These are phyloP conservation scores for Melanotaenia parkinsoni DNA, from an alignment of 2,797 vertebrate genomes.

Conservation along the genomic window DNA sequence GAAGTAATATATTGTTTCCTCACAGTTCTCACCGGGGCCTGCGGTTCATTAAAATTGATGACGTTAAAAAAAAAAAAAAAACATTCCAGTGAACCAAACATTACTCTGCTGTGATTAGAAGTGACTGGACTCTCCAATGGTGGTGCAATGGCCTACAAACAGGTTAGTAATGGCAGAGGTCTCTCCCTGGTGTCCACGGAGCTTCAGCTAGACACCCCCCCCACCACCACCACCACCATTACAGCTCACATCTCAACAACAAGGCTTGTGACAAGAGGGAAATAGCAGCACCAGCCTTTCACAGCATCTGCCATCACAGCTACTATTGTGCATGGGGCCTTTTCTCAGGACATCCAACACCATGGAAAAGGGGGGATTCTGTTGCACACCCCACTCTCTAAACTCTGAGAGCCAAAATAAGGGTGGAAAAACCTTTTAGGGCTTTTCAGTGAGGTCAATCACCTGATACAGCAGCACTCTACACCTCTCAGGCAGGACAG, in stretches of 20 bases:
- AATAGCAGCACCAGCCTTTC: constrained; percentile 77
- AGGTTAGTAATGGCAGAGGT: constrained; percentile 54
- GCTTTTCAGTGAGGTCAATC: constrained; percentile 72
- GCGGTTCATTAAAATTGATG: too few relatives aligned
- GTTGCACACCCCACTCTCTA: constrained; percentile 76
- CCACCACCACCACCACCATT: too few relatives aligned
- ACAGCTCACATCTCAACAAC: constrained; percentile 75
- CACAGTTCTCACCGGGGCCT: too few relatives aligned
- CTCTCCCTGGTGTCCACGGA: constrained; percentile 57
- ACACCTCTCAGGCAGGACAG: constrained; percentile 69
- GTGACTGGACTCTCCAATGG: constrained; percentile 19
- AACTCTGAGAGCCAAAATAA: constrained; percentile 68
- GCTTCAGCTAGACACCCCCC: constrained; percentile 19
- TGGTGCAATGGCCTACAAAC: constrained; percentile 48
- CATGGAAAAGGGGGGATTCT: constrained; percentile 76
- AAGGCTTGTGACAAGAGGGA: constrained; percentile 74
- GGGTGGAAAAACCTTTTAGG: constrained; percentile 77
- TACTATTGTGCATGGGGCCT: constrained; percentile 77
- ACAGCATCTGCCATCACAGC: constrained; percentile 79
- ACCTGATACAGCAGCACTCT: constrained; percentile 78
- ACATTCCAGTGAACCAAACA: too few relatives aligned
- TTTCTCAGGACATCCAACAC: constrained; percentile 87
- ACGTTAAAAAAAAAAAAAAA: too few relatives aligned
- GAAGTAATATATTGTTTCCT: too few relatives aligned
- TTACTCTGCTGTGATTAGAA: constrained; percentile 39